Evolutionary conservation across 2,888 invertebrate genomes (phyloP).

Genomic region (Polyommatus icarus): DNA sequence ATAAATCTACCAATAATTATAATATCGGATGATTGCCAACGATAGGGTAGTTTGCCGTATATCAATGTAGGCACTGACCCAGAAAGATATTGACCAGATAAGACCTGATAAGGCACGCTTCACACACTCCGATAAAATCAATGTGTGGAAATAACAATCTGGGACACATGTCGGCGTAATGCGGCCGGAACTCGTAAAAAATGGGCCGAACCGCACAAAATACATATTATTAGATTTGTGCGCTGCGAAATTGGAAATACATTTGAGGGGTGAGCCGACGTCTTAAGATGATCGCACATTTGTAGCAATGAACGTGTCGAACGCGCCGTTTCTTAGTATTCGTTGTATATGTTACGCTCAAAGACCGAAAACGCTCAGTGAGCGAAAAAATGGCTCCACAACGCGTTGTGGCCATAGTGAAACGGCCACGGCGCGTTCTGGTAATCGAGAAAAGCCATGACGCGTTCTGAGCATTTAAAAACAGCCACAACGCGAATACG

Average conservation of each 20-base stretch:
- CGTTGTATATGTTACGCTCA: too few species aligned
- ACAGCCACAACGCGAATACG: too few species aligned
- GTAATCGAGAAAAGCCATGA: too few species aligned
- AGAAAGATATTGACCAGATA: not conserved
- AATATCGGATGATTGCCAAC: not conserved
- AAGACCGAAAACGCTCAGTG: too few species aligned
- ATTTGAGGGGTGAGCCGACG: conserved; percentile 50
- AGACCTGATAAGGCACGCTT: not conserved
- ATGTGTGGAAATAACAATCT: conserved; percentile 66
- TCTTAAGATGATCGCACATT: conserved; percentile 29
- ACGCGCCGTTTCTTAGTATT: too few species aligned
- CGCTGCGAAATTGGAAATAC: conserved; percentile 67
- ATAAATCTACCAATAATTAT: not conserved
- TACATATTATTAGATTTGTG: conserved; percentile 68
- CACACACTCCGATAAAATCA: conserved; percentile 43
- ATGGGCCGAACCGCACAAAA: conserved; percentile 71
- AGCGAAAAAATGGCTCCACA: too few species aligned
- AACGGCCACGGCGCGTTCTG: too few species aligned
- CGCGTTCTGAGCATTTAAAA: too few species aligned
- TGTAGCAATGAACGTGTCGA: too few species aligned
- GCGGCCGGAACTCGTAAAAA: conserved; percentile 71
- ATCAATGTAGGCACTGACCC: not conserved
- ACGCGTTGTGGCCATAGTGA: too few species aligned
- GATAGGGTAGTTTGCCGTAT: not conserved
- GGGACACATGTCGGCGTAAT: conserved; percentile 72